Percentiles rank a stretch among this genome's conserved stretches.
These are phyloP conservation scores for Sicus ferrugineus DNA, from an alignment of 2,888 invertebrate species.

Conservation along the genomic window DNA sequence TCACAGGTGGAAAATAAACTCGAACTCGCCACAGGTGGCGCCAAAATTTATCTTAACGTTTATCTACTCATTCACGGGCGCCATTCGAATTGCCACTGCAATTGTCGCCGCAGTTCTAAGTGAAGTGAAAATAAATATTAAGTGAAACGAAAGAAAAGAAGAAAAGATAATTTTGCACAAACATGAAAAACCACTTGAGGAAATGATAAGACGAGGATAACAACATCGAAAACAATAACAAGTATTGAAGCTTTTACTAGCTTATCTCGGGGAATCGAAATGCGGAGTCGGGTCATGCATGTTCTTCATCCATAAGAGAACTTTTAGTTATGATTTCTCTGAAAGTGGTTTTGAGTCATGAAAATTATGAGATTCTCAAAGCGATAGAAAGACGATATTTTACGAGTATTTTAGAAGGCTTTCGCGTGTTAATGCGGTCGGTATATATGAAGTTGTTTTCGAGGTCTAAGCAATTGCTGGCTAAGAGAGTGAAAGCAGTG, in stretches of 20 bases:
- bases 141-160: background rate
- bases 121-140: constrained; percentile 11
- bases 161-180: constrained; percentile 27
- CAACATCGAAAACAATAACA: constrained; percentile 10
- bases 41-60: constrained; percentile 1
- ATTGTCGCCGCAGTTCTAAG: constrained; percentile 12
- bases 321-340: background rate
- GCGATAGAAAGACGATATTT: too few species aligned
- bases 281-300: background rate
- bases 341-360: too few species aligned
- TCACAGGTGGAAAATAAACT: constrained; percentile 27
- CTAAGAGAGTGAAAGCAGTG: too few species aligned
- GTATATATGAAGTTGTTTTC: too few species aligned
- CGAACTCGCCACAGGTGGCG: constrained; percentile 31
- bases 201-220: constrained; percentile 16
- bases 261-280: background rate
- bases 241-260: constrained; percentile 5
- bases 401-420: too few species aligned
- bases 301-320: background rate
- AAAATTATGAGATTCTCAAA: too few species aligned
- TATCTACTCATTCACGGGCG: constrained; percentile 7
- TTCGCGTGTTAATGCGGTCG: too few species aligned
- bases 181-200: constrained; percentile 35
- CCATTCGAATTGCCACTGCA: background rate
- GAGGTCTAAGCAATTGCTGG: too few species aligned